Percentiles rank a stretch among this genome's conserved stretches.
Conservation (phyloP, 2,888 invertebrate genomes). For the Fissipunctia ypsillon region DNA sequence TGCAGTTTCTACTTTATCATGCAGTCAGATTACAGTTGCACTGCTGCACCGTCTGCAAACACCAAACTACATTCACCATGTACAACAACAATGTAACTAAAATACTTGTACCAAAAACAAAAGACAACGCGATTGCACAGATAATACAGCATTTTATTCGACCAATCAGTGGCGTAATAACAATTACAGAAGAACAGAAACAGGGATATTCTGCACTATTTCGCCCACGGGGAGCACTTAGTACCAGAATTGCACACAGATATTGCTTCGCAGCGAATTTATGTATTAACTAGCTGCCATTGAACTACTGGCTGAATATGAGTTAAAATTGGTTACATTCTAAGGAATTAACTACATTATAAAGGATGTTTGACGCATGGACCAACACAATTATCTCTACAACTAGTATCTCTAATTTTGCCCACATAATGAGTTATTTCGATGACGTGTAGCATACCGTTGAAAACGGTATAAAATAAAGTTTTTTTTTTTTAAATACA, state of each 20-base stretch:
- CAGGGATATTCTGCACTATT: constrained; percentile 45
- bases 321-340: constrained; percentile 1
- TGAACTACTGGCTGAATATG: constrained; percentile 22
- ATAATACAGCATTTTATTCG: constrained; percentile 44
- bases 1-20: constrained; percentile 18
- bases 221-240: constrained; percentile 50
- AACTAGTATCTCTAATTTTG: no score
- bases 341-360: no score
- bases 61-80: constrained; percentile 13
- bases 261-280: constrained; percentile 64
- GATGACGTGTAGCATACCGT: no score
- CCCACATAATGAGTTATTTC: no score
- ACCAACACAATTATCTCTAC: no score
- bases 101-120: constrained; percentile 38
- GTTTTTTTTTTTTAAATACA: no score
- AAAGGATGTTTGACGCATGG: no score
- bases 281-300: constrained; percentile 40
- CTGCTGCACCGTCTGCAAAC: background rate
- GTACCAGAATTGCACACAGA: constrained; percentile 53
- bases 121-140: constrained; percentile 1
- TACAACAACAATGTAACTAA: constrained; percentile 17
- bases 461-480: no score
- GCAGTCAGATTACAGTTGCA: constrained; percentile 15
- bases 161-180: constrained; percentile 54
- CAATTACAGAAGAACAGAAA: constrained; percentile 50